A percentile compares a stretch with the other conserved stretches of the same genome.
phyloP scores from a whole-genome alignment of 2,113 vertebrate species.

The Egretta garzetta region DNA sequence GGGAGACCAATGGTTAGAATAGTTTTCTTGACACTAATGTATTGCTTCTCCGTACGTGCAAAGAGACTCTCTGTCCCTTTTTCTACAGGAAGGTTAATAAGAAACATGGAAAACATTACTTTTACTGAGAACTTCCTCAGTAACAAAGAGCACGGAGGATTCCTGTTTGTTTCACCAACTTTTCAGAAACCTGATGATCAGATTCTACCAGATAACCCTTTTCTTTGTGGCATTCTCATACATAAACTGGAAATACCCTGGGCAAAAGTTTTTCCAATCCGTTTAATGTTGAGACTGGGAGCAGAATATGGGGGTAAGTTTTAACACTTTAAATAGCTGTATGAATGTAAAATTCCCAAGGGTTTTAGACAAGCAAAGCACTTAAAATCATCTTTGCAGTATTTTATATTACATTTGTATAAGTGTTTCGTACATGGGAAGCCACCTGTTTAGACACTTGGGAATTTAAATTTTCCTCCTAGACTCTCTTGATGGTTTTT shows the following conservation, averaged over 20 bases:
- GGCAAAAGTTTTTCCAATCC: slow-evolving; percentile 94
- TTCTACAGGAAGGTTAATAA: slow-evolving; percentile 85
- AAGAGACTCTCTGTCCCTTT: neutral
- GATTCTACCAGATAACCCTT: slow-evolving; percentile 82
- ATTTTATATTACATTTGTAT: neutral
- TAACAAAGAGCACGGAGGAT: slow-evolving; percentile 90
- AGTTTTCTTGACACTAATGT: neutral
- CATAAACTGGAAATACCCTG: slow-evolving; percentile 94
- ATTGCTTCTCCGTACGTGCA: neutral
- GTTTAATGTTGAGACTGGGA: slow-evolving; percentile 90
- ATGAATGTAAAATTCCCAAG: neutral
- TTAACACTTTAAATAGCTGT: neutral
- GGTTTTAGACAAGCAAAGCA: neutral
- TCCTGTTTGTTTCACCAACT: slow-evolving; percentile 89
- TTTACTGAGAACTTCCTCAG: slow-evolving; percentile 89
- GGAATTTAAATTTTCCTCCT: neutral
- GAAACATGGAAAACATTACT: slow-evolving; percentile 88
- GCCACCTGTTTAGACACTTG: neutral
- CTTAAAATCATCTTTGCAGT: neutral
- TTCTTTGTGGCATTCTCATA: slow-evolving; percentile 90
- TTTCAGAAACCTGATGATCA: slow-evolving; percentile 86
- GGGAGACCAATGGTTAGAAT: neutral
- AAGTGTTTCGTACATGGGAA: neutral
- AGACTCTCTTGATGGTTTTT: neutral
- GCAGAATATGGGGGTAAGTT: slow-evolving; percentile 86